phyloP scores from a whole-genome alignment of 2,113 vertebrate species.

The Prietella phreatophila region DNA sequence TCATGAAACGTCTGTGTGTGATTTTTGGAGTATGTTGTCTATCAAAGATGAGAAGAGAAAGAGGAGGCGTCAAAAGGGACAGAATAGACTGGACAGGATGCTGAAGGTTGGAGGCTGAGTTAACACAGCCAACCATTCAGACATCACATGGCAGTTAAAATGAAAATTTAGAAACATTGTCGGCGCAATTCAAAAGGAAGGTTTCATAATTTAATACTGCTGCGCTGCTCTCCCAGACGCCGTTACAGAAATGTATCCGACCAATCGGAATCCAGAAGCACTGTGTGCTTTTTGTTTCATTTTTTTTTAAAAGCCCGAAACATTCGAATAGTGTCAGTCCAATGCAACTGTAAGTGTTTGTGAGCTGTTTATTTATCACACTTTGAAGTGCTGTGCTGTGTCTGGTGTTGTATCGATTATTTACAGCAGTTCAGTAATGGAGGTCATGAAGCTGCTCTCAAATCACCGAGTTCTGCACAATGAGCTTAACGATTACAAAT shows the following conservation, averaged over 20 bases:
- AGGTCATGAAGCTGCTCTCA: not conserved
- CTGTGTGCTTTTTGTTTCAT: no score
- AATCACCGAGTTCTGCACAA: not conserved
- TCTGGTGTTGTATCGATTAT: not conserved
- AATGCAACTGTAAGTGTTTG: not conserved
- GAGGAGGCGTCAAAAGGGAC: not conserved
- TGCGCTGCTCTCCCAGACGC: not conserved
- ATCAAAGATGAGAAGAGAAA: not conserved
- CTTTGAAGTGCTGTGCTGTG: not conserved
- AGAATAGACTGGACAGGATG: not conserved
- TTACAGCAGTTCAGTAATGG: not conserved
- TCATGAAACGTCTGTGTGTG: constrained; percentile 48
- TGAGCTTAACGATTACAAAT: not conserved
- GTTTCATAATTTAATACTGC: not conserved
- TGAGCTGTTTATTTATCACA: not conserved
- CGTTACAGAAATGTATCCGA: not conserved
- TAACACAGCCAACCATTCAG: not conserved
- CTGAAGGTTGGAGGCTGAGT: not conserved
- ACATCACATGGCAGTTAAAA: not conserved
- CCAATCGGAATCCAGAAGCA: not conserved
- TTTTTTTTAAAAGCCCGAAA: no score
- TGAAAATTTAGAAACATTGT: not conserved
- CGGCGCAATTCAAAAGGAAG: not conserved
- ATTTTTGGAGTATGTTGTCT: not conserved
- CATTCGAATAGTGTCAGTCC: not conserved